phyloP scores from a whole-genome alignment of 1,140 invertebrate genomes.

The Rhynchophorus ferrugineus region DNA sequence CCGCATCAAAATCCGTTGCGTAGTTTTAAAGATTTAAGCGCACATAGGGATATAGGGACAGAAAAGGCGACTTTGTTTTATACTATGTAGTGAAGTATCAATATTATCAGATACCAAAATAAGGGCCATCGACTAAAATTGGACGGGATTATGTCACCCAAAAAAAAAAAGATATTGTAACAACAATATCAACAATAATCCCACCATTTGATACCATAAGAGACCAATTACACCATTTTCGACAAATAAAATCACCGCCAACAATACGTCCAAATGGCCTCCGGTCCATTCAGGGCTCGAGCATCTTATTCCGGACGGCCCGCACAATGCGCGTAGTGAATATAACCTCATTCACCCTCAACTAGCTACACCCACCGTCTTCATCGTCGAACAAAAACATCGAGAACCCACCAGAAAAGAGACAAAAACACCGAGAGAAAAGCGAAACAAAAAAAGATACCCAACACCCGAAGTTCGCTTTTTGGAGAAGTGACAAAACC shows the following conservation, averaged over 20 bases:
- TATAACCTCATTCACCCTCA: not conserved
- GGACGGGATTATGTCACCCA: too few species aligned
- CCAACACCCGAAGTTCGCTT: not conserved
- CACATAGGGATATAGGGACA: too few species aligned
- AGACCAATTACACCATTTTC: not conserved
- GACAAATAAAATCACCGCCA: not conserved
- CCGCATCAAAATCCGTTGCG: too few species aligned
- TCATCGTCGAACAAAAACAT: not conserved
- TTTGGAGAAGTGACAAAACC: conserved; percentile 1
- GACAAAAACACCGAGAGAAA: not conserved
- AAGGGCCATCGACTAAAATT: too few species aligned
- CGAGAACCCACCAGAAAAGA: not conserved
- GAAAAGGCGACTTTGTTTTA: too few species aligned
- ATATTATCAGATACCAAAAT: too few species aligned
- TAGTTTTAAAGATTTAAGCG: too few species aligned
- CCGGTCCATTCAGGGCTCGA: not conserved
- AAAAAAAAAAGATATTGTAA: too few species aligned
- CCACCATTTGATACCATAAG: not conserved
- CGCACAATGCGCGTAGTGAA: not conserved
- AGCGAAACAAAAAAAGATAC: not conserved
- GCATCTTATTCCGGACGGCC: not conserved
- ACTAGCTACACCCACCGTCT: not conserved
- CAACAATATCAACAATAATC: too few species aligned
- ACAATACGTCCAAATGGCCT: not conserved
- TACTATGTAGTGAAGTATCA: too few species aligned